phyloP scores from a whole-genome alignment of 2,797 vertebrate genomes.

The Channa striata region DNA sequence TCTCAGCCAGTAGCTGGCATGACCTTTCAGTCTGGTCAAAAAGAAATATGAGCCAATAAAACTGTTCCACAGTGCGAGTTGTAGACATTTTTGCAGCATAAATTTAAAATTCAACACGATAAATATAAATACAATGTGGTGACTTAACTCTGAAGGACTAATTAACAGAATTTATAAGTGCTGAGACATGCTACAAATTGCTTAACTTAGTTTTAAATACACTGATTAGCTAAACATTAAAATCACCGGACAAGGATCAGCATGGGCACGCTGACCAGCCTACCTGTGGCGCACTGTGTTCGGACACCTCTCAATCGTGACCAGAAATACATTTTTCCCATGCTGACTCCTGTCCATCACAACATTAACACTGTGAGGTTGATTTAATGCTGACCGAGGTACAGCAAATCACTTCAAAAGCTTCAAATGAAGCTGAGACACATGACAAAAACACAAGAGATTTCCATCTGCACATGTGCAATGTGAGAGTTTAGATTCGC shows the following conservation, averaged over 20 bases:
- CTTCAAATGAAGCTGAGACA: conserved; percentile 22
- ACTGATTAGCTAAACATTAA: too few species aligned
- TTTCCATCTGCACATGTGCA: conserved; percentile 35
- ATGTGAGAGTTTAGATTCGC: conserved; percentile 43
- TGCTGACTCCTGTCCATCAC: too few species aligned
- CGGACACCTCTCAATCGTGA: too few species aligned
- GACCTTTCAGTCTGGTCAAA: conserved; percentile 1
- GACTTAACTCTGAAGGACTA: neutral
- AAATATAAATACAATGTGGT: neutral
- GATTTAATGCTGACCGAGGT: too few species aligned
- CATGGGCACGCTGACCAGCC: too few species aligned
- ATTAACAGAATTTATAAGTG: neutral
- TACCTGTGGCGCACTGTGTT: neutral
- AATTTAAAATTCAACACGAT: neutral
- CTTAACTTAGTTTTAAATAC: neutral
- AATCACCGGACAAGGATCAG: neutral
- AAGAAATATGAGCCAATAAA: neutral
- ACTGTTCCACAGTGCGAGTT: neutral
- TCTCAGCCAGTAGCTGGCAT: neutral
- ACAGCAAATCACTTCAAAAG: neutral
- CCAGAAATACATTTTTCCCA: too few species aligned
- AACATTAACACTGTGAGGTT: too few species aligned
- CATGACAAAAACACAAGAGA: conserved; percentile 26
- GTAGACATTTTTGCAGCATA: neutral
- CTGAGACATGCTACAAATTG: neutral